These are phyloP conservation scores for Dipodomys stephensi DNA, from an alignment of 2,113 vertebrate genomes.

Conservation along the genomic window DNA sequence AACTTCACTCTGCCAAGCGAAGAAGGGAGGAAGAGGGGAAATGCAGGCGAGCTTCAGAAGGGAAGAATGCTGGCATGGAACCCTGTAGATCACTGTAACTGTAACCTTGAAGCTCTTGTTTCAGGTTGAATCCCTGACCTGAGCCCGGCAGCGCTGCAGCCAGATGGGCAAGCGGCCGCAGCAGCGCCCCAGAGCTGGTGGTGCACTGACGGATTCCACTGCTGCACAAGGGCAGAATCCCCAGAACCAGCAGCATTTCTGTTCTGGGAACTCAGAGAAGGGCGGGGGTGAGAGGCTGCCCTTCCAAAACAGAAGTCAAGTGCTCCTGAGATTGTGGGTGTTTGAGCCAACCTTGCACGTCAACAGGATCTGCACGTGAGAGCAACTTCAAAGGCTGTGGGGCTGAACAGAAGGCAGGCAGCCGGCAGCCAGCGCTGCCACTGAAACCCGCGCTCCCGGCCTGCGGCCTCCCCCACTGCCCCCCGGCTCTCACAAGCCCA, in stretches of 20 bases:
- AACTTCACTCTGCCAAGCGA: neutral
- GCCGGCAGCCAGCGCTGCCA: conserved; percentile 25
- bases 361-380: conserved; percentile 67
- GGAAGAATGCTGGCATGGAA: neutral
- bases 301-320: conserved; percentile 34
- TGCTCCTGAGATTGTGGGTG: conserved; percentile 34
- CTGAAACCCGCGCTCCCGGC: conserved; percentile 33
- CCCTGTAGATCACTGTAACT: neutral
- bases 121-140: neutral
- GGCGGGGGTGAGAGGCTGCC: neutral
- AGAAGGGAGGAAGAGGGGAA: neutral
- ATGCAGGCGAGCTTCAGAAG: neutral
- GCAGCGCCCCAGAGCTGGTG: neutral
- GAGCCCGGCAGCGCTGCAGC: neutral
- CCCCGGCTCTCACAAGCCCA: neutral
- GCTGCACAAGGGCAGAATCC: neutral
- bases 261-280: neutral
- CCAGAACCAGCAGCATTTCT: neutral
- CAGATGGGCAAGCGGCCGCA: neutral
- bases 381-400: conserved; percentile 46
- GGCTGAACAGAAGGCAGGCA: conserved; percentile 26
- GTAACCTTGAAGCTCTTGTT: neutral
- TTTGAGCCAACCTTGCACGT: conserved; percentile 41
- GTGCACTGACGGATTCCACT: too few species aligned
- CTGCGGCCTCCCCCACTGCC: neutral